phyloP scores from a whole-genome alignment of 1,140 invertebrate genomes.

The Sarcophaga peregrina region DNA sequence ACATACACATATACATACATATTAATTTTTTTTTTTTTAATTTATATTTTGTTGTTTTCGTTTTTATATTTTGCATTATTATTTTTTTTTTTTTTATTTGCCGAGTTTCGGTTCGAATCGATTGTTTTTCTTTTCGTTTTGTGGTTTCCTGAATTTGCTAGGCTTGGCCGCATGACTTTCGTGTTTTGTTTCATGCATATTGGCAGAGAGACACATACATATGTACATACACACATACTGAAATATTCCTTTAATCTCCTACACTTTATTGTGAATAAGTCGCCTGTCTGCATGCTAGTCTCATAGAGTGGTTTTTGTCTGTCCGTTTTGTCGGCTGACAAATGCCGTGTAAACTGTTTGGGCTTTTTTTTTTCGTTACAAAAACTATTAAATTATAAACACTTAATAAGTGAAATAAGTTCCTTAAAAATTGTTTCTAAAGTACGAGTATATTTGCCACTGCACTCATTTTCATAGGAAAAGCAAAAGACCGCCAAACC shows the following conservation, averaged over 20 bases:
- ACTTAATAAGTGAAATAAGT: slow-evolving; percentile 32
- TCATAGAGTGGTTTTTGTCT: neutral
- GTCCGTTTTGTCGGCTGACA: neutral
- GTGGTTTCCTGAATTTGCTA: slow-evolving; percentile 36
- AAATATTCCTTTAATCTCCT: too few relatives aligned
- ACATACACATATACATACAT: too few relatives aligned
- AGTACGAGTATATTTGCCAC: slow-evolving; percentile 27
- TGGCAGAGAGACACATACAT: neutral
- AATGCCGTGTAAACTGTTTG: slow-evolving; percentile 7
- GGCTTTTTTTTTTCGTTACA: neutral
- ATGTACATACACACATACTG: neutral
- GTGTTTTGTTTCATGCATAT: slow-evolving; percentile 31
- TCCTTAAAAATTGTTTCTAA: slow-evolving; percentile 30
- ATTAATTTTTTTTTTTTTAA: neutral
- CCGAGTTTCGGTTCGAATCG: too few relatives aligned
- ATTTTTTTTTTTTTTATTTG: too few relatives aligned
- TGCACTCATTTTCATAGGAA: slow-evolving; percentile 15
- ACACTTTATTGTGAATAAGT: too few relatives aligned
- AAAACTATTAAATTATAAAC: slow-evolving; percentile 35
- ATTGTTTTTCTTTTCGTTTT: slow-evolving; percentile 6
- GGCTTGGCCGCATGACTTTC: slow-evolving; percentile 35
- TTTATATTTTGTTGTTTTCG: neutral
- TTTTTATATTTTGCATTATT: neutral
- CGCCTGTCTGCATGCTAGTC: neutral
- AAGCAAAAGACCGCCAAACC: neutral